Conservation (phyloP, 92 coral and sea anemone species). For the Phenganax marumi region DNA sequence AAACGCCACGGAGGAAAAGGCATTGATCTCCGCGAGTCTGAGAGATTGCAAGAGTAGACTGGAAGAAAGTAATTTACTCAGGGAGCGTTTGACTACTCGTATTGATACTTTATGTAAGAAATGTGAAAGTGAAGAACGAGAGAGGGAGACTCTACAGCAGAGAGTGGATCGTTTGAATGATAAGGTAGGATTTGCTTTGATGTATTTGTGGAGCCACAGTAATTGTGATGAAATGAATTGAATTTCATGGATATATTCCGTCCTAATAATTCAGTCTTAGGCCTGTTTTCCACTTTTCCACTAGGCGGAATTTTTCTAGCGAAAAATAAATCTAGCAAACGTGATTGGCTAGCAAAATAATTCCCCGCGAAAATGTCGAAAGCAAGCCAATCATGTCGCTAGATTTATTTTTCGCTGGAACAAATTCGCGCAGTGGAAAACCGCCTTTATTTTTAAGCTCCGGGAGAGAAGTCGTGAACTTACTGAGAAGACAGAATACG, state of each 20-base stretch:
- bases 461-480: conserved; percentile 68
- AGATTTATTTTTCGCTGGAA: too few species aligned
- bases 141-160: conserved; percentile 74
- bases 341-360: too few species aligned
- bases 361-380: too few species aligned
- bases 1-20: conserved; percentile 4
- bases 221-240: too few species aligned
- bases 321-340: too few species aligned
- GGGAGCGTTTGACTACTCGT: conserved; percentile 48
- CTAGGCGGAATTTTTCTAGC: too few species aligned
- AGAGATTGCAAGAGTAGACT: conserved; percentile 25
- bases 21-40: conserved; percentile 19
- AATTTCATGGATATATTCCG: too few species aligned
- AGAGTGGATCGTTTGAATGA: conserved; percentile 80
- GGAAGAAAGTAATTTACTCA: conserved; percentile 26
- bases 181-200: conserved; percentile 58
- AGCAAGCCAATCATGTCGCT: too few species aligned
- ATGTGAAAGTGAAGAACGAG: conserved; percentile 77
- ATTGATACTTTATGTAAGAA: conserved; percentile 74
- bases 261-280: too few species aligned
- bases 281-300: too few species aligned
- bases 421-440: too few species aligned
- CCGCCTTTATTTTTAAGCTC: conserved; percentile 43
- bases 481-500: conserved; percentile 64
- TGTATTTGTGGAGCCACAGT: background rate